These are phyloP conservation scores for Phyllostomus discolor DNA, from an alignment of 2,113 vertebrate species.

Conservation along the genomic window DNA sequence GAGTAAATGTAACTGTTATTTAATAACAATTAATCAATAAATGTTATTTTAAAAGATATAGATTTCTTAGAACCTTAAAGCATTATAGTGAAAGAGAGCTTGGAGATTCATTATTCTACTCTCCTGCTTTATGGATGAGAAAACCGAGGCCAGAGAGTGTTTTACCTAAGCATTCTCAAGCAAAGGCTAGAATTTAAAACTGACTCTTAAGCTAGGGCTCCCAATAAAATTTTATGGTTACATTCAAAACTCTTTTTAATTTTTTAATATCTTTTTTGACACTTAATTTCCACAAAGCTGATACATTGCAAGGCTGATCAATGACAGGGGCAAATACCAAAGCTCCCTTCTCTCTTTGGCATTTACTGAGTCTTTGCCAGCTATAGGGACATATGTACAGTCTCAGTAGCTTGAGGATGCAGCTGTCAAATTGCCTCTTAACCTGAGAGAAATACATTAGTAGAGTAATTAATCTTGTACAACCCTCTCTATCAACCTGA, in stretches of 20 bases:
- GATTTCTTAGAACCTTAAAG: background rate
- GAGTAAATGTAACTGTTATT: slow-evolving; percentile 32
- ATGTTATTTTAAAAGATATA: background rate
- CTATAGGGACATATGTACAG: background rate
- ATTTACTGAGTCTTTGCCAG: background rate
- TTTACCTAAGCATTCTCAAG: background rate
- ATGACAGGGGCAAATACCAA: background rate
- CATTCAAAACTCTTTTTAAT: slow-evolving; percentile 1
- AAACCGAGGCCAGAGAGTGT: background rate
- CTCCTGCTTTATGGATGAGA: background rate
- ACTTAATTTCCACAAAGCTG: background rate
- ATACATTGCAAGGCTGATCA: slow-evolving; percentile 16
- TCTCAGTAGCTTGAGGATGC: background rate
- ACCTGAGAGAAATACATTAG: slow-evolving; percentile 34
- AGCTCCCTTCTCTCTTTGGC: background rate
- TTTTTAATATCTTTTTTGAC: background rate
- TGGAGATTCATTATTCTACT: background rate
- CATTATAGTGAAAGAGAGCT: background rate
- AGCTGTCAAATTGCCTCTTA: slow-evolving; percentile 46
- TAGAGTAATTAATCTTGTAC: slow-evolving; percentile 62
- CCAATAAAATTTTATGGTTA: background rate
- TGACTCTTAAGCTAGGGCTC: background rate
- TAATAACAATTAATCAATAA: background rate
- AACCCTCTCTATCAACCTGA: slow-evolving; percentile 47
- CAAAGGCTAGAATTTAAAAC: background rate